Evolutionary conservation across 2,888 invertebrate genomes (phyloP), one percentile per base, ranked within the genome.

Genomic region (Slavum lentiscoides): DNA sequence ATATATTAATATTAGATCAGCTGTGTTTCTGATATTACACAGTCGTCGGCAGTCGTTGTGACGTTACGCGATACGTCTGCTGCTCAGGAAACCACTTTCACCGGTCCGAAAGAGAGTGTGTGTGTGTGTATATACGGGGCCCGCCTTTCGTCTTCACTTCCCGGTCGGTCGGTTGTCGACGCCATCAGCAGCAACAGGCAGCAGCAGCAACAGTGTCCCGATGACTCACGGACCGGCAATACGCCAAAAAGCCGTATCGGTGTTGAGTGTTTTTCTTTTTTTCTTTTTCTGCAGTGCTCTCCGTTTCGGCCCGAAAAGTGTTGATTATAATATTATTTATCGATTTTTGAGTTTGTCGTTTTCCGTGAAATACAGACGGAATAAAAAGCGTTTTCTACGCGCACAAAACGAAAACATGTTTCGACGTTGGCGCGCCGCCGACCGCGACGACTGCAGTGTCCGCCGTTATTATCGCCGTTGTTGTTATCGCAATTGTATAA

Each of bases 101-200:
- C 80, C 72, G 58, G 64, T 30, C 64, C 39, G 62, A 72, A 70
- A 80, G 80, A 72, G 80, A 80, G 80, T 66, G 77, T 70, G 77
- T 68, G 59, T 59, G 43, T 19, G 30, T 30, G 30, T 30, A 4
- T 30, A 4, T 4, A 30, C 30, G 8, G n/a, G 37, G n/a, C 53
- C 72, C 70, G n/a, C 72, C 70, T 64, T 80, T 80, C 80, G 80
- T 80, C 80, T 70, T 80, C 70, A 80, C 80, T 80, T 80, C 80
- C 80, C 80, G 80, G 80, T 80, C 72, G 13, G 64, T 13, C 49
- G 49, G 49, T 13, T 3, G 13, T 11, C 49, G 49, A 13, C 49
- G 49, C 49, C 49, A 49, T 13, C 43, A 30, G 43, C 9, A 43
- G n/a, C n/a, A n/a, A 6, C 39, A 7, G 5, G 5, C 39, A 39